These are phyloP conservation scores for Platynereis dumerilii DNA, from an alignment of 2,888 invertebrate species.

Conservation along the genomic window DNA sequence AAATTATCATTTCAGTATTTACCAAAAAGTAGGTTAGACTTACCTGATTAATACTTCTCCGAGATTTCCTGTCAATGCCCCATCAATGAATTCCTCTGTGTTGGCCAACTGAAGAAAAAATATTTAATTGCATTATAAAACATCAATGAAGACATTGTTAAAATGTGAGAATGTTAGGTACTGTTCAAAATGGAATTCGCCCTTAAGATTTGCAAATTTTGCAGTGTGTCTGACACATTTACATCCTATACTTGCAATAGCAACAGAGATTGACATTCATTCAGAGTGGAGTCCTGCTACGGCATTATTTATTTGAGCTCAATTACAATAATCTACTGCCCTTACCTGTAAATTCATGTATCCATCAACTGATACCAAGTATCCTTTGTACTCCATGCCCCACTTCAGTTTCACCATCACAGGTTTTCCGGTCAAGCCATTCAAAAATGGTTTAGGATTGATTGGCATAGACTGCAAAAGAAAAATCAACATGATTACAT, in stretches of 20 bases:
- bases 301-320: too few relatives aligned
- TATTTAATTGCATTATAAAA: too few relatives aligned
- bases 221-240: too few relatives aligned
- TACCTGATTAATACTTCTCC: constrained; percentile 93
- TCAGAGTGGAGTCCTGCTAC: too few relatives aligned
- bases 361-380: constrained; percentile 95
- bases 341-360: constrained; percentile 92
- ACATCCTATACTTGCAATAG: too few relatives aligned
- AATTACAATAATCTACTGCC: too few relatives aligned
- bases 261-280: too few relatives aligned
- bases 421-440: constrained; percentile 96
- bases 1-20: not conserved
- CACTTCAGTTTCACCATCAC: constrained; percentile 98
- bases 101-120: constrained; percentile 79
- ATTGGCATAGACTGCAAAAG: constrained; percentile 63
- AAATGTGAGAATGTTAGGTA: too few relatives aligned
- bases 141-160: too few relatives aligned
- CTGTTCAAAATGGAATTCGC: too few relatives aligned
- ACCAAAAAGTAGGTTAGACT: not conserved
- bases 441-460: constrained; percentile 98
- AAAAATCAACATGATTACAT: too few relatives aligned
- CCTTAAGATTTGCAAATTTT: too few relatives aligned
- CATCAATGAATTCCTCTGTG: constrained; percentile 96
- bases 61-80: constrained; percentile 86
- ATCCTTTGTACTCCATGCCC: constrained; percentile 99